Evolutionary conservation across 2,888 invertebrate genomes (phyloP).

Genomic region (Rhabditophanes sp.): DNA sequence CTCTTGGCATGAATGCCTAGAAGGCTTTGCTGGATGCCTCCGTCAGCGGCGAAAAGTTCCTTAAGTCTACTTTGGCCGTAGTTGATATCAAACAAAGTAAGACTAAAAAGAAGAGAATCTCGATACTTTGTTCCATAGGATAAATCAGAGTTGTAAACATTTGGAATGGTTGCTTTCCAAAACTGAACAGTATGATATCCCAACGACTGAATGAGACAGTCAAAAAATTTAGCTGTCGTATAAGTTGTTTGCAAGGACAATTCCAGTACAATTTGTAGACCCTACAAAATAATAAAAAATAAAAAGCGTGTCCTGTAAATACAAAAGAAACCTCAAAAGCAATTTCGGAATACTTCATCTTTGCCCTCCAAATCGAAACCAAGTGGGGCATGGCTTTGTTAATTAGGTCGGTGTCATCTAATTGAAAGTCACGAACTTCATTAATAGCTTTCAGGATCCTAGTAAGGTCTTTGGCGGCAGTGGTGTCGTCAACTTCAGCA

Average conservation of each 20-base stretch:
- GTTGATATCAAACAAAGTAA: constrained; percentile 42
- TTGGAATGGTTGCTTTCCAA: constrained; percentile 29
- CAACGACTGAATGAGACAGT: constrained; percentile 25
- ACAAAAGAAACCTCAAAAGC: constrained; percentile 21
- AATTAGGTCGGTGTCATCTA: background rate
- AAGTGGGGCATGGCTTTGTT: background rate
- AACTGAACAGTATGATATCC: constrained; percentile 31
- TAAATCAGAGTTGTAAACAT: constrained; percentile 40
- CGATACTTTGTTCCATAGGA: constrained; percentile 36
- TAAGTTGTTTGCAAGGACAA: constrained; percentile 35
- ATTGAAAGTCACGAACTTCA: background rate
- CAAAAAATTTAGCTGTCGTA: constrained; percentile 26
- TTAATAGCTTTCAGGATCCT: background rate
- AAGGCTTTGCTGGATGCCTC: constrained; percentile 37
- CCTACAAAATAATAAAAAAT: constrained; percentile 11
- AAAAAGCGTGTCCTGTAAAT: background rate
- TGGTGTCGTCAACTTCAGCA: constrained; percentile 8
- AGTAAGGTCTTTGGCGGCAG: constrained; percentile 2
- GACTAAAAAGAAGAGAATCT: constrained; percentile 36
- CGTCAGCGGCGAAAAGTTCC: constrained; percentile 43
- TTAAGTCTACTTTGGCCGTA: constrained; percentile 35
- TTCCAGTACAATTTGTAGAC: constrained; percentile 30
- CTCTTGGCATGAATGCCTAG: constrained; percentile 39
- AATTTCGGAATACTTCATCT: constrained; percentile 27
- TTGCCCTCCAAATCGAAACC: constrained; percentile 17